phyloP scores from a whole-genome alignment of 2,888 invertebrate species.

The Rhorus exstirpatorius region DNA sequence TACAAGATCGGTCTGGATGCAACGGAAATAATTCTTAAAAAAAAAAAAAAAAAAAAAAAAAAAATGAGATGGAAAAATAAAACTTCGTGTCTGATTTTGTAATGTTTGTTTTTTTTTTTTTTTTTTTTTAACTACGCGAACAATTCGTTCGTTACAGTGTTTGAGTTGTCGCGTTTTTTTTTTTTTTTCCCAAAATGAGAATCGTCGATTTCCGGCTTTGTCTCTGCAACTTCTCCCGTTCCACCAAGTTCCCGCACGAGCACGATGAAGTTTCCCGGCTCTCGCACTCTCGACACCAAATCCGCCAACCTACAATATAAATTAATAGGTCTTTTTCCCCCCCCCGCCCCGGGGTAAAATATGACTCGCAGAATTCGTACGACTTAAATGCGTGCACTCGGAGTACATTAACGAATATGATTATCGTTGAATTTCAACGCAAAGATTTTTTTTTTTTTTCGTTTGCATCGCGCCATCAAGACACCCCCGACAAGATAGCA shows the following conservation, averaged over 20 bases:
- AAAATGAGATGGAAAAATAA: background rate
- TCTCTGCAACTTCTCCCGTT: background rate
- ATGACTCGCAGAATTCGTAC: background rate
- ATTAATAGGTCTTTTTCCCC: too few relatives aligned
- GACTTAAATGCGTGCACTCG: too few relatives aligned
- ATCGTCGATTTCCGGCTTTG: background rate
- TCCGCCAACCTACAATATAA: constrained; percentile 23
- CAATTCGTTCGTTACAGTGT: constrained; percentile 27
- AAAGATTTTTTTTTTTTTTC: constrained; percentile 14
- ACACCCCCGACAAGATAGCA: constrained; percentile 10
- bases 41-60: background rate
- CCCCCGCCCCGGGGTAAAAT: too few relatives aligned
- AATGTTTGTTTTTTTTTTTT: constrained; percentile 33
- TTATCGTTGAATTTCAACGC: constrained; percentile 10
- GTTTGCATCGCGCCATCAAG: constrained; percentile 28
- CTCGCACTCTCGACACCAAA: background rate
- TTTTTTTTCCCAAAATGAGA: constrained; percentile 8
- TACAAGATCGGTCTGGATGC: background rate
- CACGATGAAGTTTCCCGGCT: constrained; percentile 23
- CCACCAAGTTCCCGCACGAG: constrained; percentile 20
- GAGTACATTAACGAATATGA: too few relatives aligned
- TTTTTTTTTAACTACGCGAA: constrained; percentile 40
- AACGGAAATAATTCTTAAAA: constrained; percentile 8
- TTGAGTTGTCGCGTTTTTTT: constrained; percentile 14
- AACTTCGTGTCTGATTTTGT: background rate